A percentile compares a stretch with the other conserved stretches of the same genome.
phyloP scores from a whole-genome alignment of 2,797 vertebrate species.

The Heteromormyrus szaboi region DNA sequence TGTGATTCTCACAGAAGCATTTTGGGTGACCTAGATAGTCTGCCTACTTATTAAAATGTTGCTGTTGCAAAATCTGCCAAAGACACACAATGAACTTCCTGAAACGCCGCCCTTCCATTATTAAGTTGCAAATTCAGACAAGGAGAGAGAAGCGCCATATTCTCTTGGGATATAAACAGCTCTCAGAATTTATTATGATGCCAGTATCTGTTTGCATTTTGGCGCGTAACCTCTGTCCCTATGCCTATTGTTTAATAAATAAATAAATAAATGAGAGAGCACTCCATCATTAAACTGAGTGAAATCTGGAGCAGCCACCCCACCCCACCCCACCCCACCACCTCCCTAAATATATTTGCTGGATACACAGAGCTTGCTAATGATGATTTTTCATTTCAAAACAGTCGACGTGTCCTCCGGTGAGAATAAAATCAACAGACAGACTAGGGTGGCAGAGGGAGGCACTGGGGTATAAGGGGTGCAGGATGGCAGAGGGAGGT shows the following conservation, averaged over 20 bases:
- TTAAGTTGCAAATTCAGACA: not conserved
- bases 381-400: conserved; percentile 23
- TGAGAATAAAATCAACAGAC: conserved; percentile 19
- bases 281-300: not conserved
- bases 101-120: not conserved
- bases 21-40: conserved; percentile 7
- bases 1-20: not conserved
- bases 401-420: not conserved
- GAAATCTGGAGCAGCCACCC: not conserved
- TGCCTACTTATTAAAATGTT: not conserved
- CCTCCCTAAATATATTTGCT: not conserved
- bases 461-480: not conserved
- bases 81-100: not conserved
- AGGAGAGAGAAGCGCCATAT: not conserved
- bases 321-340: not conserved
- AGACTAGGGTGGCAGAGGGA: not conserved
- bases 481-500: not conserved
- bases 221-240: not conserved
- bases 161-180: not conserved
- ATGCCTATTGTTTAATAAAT: not conserved
- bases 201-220: not conserved
- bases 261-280: not conserved
- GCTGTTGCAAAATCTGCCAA: not conserved
- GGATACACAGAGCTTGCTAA: conserved; percentile 16
- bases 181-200: not conserved